Conservation (phyloP, 2,113 vertebrate species). For the Caranx melampygus region DNA sequence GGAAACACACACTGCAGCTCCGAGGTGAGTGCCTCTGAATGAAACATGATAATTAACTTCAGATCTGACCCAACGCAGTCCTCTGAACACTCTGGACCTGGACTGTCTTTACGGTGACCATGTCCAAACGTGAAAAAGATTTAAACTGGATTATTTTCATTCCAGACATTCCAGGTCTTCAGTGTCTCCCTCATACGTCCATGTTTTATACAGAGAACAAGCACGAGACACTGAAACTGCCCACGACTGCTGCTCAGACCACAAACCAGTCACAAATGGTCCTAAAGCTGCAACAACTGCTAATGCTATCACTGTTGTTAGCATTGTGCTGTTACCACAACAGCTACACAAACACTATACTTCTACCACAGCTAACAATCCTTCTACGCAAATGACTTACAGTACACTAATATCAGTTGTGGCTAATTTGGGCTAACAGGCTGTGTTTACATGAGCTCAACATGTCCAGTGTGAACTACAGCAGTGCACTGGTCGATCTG, state of each 20-base stretch:
- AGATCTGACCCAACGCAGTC: conserved; percentile 27
- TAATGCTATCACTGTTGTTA: neutral
- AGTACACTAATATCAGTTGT: neutral
- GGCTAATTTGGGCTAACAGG: too few relatives aligned
- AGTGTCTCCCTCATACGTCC: neutral
- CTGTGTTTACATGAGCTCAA: too few relatives aligned
- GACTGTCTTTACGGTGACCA: neutral
- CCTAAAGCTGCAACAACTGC: neutral
- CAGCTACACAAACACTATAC: too few relatives aligned
- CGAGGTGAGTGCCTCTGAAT: conserved; percentile 20
- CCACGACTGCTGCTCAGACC: neutral
- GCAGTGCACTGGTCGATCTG: too few relatives aligned
- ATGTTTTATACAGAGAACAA: neutral
- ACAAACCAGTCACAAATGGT: neutral
- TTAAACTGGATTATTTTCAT: neutral
- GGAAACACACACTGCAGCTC: conserved; percentile 17
- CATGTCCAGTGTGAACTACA: too few relatives aligned
- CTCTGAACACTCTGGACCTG: conserved; percentile 7
- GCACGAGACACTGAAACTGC: neutral
- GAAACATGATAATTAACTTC: conserved; percentile 24
- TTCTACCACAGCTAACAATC: too few relatives aligned
- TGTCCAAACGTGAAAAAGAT: neutral
- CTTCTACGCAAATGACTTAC: too few relatives aligned
- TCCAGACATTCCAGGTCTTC: neutral
- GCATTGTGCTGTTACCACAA: too few relatives aligned